These are phyloP conservation scores for Tadarida brasiliensis DNA, from an alignment of 2,797 vertebrate species.

Conservation along the genomic window DNA sequence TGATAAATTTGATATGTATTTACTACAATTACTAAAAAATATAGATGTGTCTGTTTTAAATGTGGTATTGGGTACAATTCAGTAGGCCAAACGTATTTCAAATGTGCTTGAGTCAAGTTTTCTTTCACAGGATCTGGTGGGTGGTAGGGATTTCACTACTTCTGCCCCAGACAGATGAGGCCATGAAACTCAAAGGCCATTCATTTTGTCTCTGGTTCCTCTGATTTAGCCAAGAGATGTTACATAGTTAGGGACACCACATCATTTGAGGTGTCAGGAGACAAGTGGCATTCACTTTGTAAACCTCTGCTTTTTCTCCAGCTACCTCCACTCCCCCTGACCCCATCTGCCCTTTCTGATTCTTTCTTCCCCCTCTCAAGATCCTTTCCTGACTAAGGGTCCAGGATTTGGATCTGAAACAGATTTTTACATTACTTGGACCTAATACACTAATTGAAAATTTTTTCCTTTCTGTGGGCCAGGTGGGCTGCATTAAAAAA, in stretches of 20 bases:
- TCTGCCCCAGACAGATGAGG: not conserved
- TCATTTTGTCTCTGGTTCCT: not conserved
- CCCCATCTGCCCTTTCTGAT: accelerated
- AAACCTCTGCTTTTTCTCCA: not conserved
- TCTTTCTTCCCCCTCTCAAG: not conserved
- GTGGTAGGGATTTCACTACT: not conserved
- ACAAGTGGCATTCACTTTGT: not conserved
- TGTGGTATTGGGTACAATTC: not conserved
- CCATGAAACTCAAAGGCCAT: not conserved
- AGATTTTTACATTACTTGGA: not conserved
- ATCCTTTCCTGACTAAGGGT: not conserved
- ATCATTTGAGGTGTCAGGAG: accelerated
- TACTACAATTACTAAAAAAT: not conserved
- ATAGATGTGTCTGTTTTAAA: not conserved
- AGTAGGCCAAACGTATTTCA: not conserved
- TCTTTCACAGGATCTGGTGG: no score
- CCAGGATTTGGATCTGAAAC: not conserved
- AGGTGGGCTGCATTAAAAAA: not conserved
- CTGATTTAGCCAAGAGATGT: not conserved
- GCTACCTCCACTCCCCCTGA: not conserved
- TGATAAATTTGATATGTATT: not conserved
- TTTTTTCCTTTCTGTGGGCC: not conserved
- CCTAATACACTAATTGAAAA: not conserved
- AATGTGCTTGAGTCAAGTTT: not conserved
- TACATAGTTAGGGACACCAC: accelerated